phyloP scores from a whole-genome alignment of 2,888 invertebrate species.

The Brachycybe producta region DNA sequence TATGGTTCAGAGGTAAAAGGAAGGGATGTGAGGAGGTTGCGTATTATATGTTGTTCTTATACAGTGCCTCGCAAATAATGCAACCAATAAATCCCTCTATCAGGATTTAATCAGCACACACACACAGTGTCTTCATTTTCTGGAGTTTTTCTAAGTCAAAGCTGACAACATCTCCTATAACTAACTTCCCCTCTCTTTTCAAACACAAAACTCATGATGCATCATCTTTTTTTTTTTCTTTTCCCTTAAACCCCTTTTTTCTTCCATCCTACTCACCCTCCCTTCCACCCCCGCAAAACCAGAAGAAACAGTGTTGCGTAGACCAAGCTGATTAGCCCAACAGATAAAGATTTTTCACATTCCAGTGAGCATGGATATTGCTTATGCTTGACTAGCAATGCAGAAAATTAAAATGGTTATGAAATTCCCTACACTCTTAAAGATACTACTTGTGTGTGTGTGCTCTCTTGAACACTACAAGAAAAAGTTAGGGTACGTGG shows the following conservation, averaged over 20 bases:
- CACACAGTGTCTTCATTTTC: constrained; percentile 11
- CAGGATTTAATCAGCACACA: constrained; percentile 10
- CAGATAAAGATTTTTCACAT: constrained; percentile 17
- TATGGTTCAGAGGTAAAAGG: no score
- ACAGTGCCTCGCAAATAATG: no score
- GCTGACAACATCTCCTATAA: not conserved
- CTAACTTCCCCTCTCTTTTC: not conserved
- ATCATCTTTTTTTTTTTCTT: not conserved
- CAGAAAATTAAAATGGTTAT: constrained; percentile 18
- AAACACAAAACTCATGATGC: not conserved
- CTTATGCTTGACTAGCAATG: constrained; percentile 17
- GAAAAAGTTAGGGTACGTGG: no score
- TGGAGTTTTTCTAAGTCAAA: not conserved
- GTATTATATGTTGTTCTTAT: no score
- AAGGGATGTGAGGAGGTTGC: no score
- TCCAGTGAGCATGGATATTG: constrained; percentile 15
- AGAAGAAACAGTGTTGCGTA: no score
- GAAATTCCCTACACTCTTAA: constrained; percentile 15
- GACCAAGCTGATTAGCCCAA: constrained; percentile 15
- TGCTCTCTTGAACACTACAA: no score
- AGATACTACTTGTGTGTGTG: no score
- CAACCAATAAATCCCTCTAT: constrained; percentile 14
- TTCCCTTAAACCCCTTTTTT: not conserved
- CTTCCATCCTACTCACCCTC: no score
- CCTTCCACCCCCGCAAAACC: no score